Conservation (phyloP, 2,113 vertebrate species). For the Heteronetta atricapilla region DNA sequence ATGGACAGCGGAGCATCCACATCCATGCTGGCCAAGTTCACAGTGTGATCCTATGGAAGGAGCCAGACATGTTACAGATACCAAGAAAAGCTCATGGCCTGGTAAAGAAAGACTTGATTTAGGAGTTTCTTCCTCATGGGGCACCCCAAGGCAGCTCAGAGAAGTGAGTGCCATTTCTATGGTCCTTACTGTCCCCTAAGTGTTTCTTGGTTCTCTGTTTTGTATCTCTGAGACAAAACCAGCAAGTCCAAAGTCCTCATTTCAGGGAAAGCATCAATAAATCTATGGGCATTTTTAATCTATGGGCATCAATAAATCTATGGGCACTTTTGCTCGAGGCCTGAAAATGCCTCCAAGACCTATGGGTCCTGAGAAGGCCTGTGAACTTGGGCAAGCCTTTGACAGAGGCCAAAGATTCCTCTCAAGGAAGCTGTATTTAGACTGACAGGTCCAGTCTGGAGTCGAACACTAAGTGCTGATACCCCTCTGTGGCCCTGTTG, state of each 20-base stretch:
- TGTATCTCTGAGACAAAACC: not conserved
- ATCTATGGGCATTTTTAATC: too few species aligned
- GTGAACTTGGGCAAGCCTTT: not conserved
- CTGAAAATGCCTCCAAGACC: not conserved
- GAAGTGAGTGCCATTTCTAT: fast-evolving
- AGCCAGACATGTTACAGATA: not conserved
- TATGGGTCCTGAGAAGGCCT: not conserved
- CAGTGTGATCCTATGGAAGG: constrained; percentile 31
- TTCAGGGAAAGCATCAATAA: not conserved
- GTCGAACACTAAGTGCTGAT: not conserved
- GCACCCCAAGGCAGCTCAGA: not conserved
- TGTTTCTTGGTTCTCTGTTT: not conserved
- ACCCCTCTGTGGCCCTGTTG: not conserved
- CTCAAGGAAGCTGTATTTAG: not conserved
- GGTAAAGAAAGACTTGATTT: too few species aligned
- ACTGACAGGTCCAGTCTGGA: not conserved
- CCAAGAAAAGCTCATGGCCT: not conserved
- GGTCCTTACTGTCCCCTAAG: not conserved
- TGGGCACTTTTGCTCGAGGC: not conserved
- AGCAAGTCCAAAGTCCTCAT: not conserved
- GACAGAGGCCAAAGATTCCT: not conserved
- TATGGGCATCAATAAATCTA: too few species aligned
- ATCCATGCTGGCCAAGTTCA: constrained; percentile 90
- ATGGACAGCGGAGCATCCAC: constrained; percentile 83
- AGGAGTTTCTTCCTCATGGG: not conserved